Conservation (phyloP, 2,113 vertebrate species). For the Macheiramphus alcinus region DNA sequence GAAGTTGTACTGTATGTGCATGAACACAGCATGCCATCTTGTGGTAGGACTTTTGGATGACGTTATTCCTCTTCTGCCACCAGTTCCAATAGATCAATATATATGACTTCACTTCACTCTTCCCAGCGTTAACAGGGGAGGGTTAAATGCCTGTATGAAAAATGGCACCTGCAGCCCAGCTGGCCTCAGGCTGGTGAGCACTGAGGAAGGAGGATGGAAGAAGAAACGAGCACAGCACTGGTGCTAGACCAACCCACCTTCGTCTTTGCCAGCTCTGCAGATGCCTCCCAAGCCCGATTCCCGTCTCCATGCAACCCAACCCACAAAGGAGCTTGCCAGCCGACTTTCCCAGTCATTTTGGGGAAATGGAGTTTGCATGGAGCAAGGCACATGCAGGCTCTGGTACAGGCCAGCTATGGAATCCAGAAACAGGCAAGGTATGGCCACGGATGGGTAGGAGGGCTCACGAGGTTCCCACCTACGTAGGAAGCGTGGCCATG, state of each 20-base stretch:
- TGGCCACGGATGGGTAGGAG: too few species aligned
- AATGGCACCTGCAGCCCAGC: background rate
- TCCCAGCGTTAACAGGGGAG: background rate
- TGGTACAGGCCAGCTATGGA: background rate
- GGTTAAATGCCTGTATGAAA: background rate
- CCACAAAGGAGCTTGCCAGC: background rate
- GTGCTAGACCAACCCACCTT: background rate
- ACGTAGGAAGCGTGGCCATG: fast-evolving
- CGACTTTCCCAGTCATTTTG: background rate
- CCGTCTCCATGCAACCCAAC: background rate
- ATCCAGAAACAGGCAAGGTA: background rate
- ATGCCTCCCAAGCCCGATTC: background rate
- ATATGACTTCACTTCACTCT: background rate
- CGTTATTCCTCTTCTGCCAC: background rate
- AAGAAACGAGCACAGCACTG: background rate
- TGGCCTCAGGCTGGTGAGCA: background rate
- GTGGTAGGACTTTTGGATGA: background rate
- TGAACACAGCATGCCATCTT: background rate
- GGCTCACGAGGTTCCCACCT: background rate
- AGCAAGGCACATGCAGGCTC: background rate
- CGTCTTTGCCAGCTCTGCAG: background rate
- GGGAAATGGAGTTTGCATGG: background rate
- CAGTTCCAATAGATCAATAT: background rate
- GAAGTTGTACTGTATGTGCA: background rate
- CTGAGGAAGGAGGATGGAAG: background rate